phyloP scores from a whole-genome alignment of 2,888 invertebrate species.

The Drymonia ruficornis region DNA sequence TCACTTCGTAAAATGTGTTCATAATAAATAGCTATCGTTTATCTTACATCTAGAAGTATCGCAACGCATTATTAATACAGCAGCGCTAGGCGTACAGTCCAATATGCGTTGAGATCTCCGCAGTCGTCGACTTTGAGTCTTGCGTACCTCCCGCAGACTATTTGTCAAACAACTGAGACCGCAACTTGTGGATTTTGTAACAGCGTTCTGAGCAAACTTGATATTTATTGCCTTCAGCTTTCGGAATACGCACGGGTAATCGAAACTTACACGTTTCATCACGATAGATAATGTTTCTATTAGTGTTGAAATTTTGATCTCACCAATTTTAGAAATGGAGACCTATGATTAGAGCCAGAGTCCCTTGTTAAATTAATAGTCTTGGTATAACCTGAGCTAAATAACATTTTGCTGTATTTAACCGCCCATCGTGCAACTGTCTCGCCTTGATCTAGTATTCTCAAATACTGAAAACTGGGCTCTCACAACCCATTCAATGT shows the following conservation, averaged over 20 bases:
- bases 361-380: slow-evolving; percentile 51
- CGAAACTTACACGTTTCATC: slow-evolving; percentile 58
- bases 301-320: slow-evolving; percentile 36
- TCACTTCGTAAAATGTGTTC: slow-evolving; percentile 62
- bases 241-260: slow-evolving; percentile 62
- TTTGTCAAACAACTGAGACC: slow-evolving; percentile 70
- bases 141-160: slow-evolving; percentile 52
- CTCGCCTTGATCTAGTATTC: slow-evolving; percentile 53
- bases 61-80: slow-evolving; percentile 52
- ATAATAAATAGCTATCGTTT: slow-evolving; percentile 73
- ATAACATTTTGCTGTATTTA: slow-evolving; percentile 60
- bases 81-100: slow-evolving; percentile 27
- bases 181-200: slow-evolving; percentile 71
- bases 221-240: slow-evolving; percentile 71
- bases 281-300: slow-evolving; percentile 42
- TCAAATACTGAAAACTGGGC: slow-evolving; percentile 15
- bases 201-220: slow-evolving; percentile 69
- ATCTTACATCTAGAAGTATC: slow-evolving; percentile 58
- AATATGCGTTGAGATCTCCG: slow-evolving; percentile 27
- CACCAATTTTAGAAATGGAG: slow-evolving; percentile 24
- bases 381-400: slow-evolving; percentile 57
- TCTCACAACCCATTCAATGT: slow-evolving; percentile 1
- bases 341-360: slow-evolving; percentile 45
- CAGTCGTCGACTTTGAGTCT: slow-evolving; percentile 25
- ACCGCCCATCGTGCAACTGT: slow-evolving; percentile 64